Conservation (phyloP, 2,888 invertebrate genomes). For the Chrysomela aeneicollis region DNA sequence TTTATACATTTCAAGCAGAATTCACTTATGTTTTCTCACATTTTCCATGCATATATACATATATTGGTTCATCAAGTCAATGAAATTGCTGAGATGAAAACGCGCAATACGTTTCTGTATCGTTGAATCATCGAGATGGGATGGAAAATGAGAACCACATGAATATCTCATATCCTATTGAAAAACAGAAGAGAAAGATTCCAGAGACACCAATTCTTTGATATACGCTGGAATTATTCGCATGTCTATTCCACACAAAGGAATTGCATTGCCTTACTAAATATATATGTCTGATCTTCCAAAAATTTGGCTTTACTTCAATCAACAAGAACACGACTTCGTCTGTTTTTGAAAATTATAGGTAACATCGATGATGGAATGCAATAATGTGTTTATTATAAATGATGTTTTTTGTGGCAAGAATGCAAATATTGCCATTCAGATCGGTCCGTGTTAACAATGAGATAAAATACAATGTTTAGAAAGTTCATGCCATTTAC, state of each 20-base stretch:
- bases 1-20: no score
- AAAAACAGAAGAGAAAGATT: neutral
- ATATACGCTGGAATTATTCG: neutral
- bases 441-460: neutral
- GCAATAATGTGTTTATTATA: no score
- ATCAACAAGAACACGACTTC: no score
- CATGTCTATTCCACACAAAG: neutral
- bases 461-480: neutral
- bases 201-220: neutral
- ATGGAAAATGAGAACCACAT: neutral
- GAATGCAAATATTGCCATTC: neutral
- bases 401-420: no score
- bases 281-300: no score
- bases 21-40: no score
- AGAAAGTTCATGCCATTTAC: neutral
- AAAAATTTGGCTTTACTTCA: no score
- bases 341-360: no score
- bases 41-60: no score
- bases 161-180: neutral
- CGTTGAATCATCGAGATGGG: neutral
- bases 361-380: no score
- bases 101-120: neutral
- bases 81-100: neutral
- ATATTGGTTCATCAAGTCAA: neutral
- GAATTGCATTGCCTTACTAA: no score